Conservation (phyloP, 2,113 vertebrate species). For the Dendrocopos noguchii region DNA sequence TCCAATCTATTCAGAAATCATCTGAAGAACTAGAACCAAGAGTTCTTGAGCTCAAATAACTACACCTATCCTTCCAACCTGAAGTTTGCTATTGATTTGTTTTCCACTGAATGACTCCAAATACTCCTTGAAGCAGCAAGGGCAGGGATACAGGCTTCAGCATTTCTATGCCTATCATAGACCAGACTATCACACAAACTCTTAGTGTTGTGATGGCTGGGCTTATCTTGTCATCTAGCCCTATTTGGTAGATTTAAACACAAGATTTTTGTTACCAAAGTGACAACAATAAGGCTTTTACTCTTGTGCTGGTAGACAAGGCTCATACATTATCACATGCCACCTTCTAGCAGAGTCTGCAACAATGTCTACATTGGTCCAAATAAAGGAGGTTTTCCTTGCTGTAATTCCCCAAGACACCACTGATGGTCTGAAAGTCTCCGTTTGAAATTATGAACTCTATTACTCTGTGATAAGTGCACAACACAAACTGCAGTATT, state of each 20-base stretch:
- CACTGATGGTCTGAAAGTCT: not conserved
- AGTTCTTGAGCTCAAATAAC: not conserved
- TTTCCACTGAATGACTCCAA: not conserved
- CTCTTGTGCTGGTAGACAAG: not conserved
- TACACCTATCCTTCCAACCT: not conserved
- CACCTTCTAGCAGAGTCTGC: not conserved
- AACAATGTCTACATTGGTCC: not conserved
- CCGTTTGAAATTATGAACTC: not conserved
- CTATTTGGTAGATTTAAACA: not conserved
- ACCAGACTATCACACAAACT: not conserved
- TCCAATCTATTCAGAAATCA: not conserved
- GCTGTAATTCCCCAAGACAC: not conserved
- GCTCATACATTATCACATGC: not conserved
- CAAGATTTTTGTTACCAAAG: not conserved
- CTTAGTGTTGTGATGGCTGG: not conserved
- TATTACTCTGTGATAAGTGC: accelerated
- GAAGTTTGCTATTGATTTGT: not conserved
- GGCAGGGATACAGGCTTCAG: not conserved
- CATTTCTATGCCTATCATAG: not conserved
- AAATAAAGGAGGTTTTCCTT: not conserved
- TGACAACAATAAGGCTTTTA: not conserved
- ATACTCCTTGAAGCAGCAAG: not conserved
- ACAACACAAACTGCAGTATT: not conserved
- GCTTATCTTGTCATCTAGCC: not conserved
- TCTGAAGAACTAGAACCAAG: not conserved